Conservation (phyloP, 2,888 invertebrate species). For the Pterostichus niger region DNA sequence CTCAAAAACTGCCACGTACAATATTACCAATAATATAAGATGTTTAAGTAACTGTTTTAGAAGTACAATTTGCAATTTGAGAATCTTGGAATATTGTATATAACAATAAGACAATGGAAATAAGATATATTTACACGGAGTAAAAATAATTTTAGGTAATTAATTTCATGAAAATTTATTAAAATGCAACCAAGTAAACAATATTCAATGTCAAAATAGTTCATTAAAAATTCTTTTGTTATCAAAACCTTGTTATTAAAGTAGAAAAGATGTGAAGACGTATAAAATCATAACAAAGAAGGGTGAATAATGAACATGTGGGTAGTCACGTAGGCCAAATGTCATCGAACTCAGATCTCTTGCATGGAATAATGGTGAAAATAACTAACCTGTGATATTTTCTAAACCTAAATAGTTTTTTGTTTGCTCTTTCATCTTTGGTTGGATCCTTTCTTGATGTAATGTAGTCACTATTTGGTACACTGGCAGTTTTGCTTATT, state of each 20-base stretch:
- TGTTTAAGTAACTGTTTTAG: no score
- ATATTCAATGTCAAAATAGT: no score
- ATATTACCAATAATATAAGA: no score
- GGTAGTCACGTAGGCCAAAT: constrained; percentile 62
- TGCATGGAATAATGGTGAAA: not conserved
- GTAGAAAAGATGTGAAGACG: not conserved
- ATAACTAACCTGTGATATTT: constrained; percentile 79
- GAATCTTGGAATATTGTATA: no score
- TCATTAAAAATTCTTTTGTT: not conserved
- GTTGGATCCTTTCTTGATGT: constrained; percentile 77
- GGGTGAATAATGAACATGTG: constrained; percentile 41
- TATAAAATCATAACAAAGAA: constrained; percentile 19
- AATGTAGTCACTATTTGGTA: constrained; percentile 82
- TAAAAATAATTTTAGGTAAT: no score
- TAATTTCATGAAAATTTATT: no score
- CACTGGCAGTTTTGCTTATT: constrained; percentile 82
- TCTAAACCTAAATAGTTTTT: constrained; percentile 79
- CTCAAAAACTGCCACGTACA: no score
- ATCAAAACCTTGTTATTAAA: not conserved
- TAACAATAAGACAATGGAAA: no score
- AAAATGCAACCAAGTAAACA: no score
- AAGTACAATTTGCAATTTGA: no score
- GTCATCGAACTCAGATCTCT: constrained; percentile 63
- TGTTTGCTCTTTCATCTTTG: constrained; percentile 76
- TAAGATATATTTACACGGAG: no score